Evolutionary conservation across 2,888 invertebrate species (phyloP).

Genomic region (Caenorhabditis zanzibari): DNA sequence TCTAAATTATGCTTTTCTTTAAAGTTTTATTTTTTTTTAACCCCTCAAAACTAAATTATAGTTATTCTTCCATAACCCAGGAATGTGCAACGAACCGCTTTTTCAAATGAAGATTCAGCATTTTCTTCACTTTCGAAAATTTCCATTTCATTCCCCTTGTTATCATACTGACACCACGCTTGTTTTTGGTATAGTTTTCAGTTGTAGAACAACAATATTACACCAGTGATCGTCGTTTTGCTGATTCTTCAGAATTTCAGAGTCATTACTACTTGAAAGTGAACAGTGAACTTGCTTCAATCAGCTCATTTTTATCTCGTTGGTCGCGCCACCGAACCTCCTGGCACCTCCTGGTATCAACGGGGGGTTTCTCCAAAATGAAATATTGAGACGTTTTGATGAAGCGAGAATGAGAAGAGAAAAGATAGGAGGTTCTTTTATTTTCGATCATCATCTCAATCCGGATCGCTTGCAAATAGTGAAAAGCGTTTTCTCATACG

Average conservation of each 20-base stretch:
- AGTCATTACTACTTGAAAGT: constrained; percentile 19
- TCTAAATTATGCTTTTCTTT: no score
- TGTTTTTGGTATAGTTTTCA: constrained; percentile 42
- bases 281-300: constrained; percentile 43
- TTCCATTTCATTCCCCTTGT: constrained; percentile 18
- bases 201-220: constrained; percentile 40
- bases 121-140: constrained; percentile 10
- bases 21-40: no score
- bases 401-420: constrained; percentile 13
- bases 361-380: constrained; percentile 22
- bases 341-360: constrained; percentile 49
- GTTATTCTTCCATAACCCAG: background rate
- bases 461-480: constrained; percentile 44
- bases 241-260: constrained; percentile 14
- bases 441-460: constrained; percentile 36
- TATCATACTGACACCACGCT: constrained; percentile 31
- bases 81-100: constrained; percentile 23
- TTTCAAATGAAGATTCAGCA: constrained; percentile 24
- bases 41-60: background rate
- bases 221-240: constrained; percentile 41
- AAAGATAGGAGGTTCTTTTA: constrained; percentile 22
- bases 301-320: constrained; percentile 51
- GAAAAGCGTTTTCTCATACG: constrained; percentile 32
- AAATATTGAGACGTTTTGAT: constrained; percentile 24
- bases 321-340: constrained; percentile 35